Evolutionary conservation across 2,888 invertebrate species (phyloP), one percentile per base, ranked within the genome.

Genomic region (Zygogramma bicolorata): DNA sequence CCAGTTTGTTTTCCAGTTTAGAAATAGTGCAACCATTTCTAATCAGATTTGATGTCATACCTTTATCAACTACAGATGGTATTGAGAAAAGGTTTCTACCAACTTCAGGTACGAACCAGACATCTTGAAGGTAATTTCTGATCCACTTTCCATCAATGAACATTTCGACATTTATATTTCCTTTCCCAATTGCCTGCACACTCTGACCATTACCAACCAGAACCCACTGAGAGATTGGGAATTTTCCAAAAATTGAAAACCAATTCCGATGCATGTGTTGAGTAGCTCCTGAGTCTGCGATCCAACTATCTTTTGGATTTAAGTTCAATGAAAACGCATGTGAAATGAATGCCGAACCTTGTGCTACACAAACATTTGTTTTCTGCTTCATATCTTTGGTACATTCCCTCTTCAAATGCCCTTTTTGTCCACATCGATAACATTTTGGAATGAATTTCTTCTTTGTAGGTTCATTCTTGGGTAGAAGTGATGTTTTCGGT

Each of bases 211-310:
- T 34, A 18, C 49, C 65, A 42, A 65, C 31, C 31, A 29, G n/a
- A 31, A 65, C 29, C 18, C 15, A 49, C 10, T 29, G 29, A 42
- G 31, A 38, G 13, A 4, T 18, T 31, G 46, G 31, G 38, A 65
- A 49, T 3, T 40, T 34, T 27, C 25, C 58, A n/a, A 58, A 57
- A n/a, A 20, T 38, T 13, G 18, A 40, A 58, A 58, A 58, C 58
- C 65, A 65, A 18, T 15, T 31, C 31, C 27, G 8, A 27, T 65
- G 65, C 65, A 65, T 65, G 15, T 65, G 65, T 20, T 65, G 65
- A n/a, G 59, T 58, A n/a, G 59, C 59, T 40, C 59, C 66, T 15
- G 66, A 66, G 15, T 59, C 66, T 15, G 58, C 58, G 42, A 66
- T 58, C 66, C 42, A 66, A 25, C 31, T 59, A 38, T 66, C 66